Base-by-base conservation (phyloP, 1,140 invertebrate species). In the Hylyphantes graminicola region DNA sequence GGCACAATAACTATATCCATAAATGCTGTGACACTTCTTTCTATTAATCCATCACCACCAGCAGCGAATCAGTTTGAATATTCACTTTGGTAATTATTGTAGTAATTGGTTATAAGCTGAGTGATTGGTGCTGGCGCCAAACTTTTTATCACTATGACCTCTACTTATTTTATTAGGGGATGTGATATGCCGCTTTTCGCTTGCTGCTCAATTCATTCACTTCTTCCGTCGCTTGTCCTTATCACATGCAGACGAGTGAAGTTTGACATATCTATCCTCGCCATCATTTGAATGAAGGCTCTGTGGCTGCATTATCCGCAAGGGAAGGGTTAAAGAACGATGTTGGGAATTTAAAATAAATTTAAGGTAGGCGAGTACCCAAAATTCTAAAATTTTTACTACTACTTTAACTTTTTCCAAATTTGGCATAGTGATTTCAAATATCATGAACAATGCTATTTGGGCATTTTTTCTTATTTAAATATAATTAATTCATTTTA, bases 31-130 rank as follows among this genome's bases (percentile, higher is more conserved):
- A 76, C 57, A 74, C 54, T 63, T 63, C 9, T 13, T 21, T 13
- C 50, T 17, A 51, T 75, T 75, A 12, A 50, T 76, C 74, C 50
- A 50, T 76, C 55, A 76, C 12, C n/a, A n/a, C n/a, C 74, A 53
- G 12, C 17, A 53, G n/a, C 65, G 65, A 80, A 80, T 80, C 65
- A 70, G 64, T 80, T n/a, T 57, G 53, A 80, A 54, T 80, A 80
- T 21, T 19, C 57, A 80, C 17, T 53, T 13, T 13, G 35, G 54
- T 80, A 80, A 70, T 80, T 68, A 80, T 70, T 80, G 51, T 68
- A 80, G 65, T 80, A 80, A 80, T 80, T 80, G 77, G 64, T 80
- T 51, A 63, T 68, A 70, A 80, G 77, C 50, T 80, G 77, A 80
- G 65, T 70, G 77, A 80, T 80, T n/a, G 53, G 7, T 51, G 53